Evolutionary conservation across 2,113 vertebrate genomes (phyloP).

Genomic region (Peromyscus californicus): DNA sequence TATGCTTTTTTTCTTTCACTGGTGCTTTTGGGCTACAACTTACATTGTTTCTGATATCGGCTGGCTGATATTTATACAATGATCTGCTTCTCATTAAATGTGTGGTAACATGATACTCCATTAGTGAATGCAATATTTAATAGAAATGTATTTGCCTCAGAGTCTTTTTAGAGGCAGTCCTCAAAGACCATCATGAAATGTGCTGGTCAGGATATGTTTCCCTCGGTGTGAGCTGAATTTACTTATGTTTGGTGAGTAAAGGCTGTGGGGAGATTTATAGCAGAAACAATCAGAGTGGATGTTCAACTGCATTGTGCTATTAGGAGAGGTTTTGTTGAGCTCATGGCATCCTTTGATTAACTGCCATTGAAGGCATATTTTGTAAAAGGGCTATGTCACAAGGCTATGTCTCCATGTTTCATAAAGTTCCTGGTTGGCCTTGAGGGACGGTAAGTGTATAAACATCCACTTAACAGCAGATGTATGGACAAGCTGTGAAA

Average conservation of each 20-base stretch:
- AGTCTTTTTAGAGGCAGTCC: constrained; percentile 63
- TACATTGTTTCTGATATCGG: background rate
- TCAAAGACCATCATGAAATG: constrained; percentile 73
- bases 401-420: constrained; percentile 80
- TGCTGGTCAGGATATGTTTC: constrained; percentile 59
- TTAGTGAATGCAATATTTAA: constrained; percentile 69
- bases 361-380: constrained; percentile 80
- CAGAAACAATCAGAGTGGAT: constrained; percentile 79
- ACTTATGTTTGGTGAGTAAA: constrained; percentile 84
- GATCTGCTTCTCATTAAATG: constrained; percentile 52
- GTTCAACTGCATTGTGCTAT: constrained; percentile 73
- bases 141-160: constrained; percentile 50
- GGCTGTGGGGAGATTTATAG: constrained; percentile 84
- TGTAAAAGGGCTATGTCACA: constrained; percentile 83
- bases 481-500: constrained; percentile 82
- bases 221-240: constrained; percentile 80
- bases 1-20: constrained; percentile 22
- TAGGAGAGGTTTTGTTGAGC: constrained; percentile 85
- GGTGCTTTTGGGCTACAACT: background rate
- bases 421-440: constrained; percentile 80
- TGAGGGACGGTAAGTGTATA: constrained; percentile 81
- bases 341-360: constrained; percentile 87
- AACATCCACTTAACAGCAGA: constrained; percentile 82
- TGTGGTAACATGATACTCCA: background rate
- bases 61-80: constrained; percentile 47